These are phyloP conservation scores for Graptemys geographica DNA, from an alignment of 2,797 vertebrate species.

Conservation along the genomic window DNA sequence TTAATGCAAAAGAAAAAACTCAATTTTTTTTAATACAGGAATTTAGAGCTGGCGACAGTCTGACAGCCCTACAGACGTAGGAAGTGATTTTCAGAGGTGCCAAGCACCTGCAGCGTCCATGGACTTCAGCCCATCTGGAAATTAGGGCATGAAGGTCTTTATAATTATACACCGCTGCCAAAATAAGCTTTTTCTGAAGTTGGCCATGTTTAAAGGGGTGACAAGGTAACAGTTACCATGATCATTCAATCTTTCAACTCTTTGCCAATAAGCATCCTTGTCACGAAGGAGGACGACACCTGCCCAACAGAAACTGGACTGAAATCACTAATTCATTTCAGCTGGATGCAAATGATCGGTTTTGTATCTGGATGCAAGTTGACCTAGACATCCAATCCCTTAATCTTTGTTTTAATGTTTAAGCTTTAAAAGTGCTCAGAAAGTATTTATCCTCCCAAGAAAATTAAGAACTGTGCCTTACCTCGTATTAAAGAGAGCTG, in stretches of 20 bases:
- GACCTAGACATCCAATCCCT: background rate
- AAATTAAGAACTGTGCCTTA: slow-evolving; percentile 74
- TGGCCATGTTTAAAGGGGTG: background rate
- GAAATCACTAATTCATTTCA: background rate
- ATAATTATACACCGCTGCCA: background rate
- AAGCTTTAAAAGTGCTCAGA: background rate
- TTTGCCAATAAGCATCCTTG: background rate
- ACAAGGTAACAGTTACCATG: background rate
- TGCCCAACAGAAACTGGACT: background rate
- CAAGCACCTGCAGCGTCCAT: background rate
- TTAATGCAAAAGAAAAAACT: background rate
- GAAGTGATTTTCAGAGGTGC: background rate
- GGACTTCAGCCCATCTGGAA: background rate
- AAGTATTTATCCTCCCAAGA: background rate
- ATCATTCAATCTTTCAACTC: background rate
- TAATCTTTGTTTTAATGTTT: background rate
- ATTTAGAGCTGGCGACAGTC: background rate
- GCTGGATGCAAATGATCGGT: background rate
- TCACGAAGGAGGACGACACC: background rate
- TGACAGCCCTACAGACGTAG: background rate
- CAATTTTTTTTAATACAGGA: background rate
- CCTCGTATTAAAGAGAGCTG: slow-evolving; percentile 97
- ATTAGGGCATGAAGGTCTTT: background rate
- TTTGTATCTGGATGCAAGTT: background rate
- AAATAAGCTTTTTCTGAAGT: background rate